Base-by-base conservation (phyloP, 2,888 invertebrate species). In the Lepidonotus clava region DNA sequence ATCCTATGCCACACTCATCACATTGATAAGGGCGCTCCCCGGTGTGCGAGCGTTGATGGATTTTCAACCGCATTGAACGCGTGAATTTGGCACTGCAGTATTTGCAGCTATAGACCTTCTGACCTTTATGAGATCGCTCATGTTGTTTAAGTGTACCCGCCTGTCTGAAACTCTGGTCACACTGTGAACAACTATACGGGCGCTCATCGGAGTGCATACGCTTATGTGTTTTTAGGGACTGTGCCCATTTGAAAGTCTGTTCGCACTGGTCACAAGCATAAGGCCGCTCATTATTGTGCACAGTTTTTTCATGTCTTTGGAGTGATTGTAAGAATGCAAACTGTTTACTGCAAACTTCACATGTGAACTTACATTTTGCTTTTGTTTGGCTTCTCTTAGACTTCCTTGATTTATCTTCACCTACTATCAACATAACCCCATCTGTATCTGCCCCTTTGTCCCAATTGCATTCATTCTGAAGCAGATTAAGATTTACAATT, bases 11-110 rank as follows among this genome's bases (percentile, higher is more conserved):
- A 32, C 80, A 80, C 51, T 46, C 4, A 1, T 46, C 41, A 18
- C 80, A 80, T 4, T 41, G 24, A 28, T 80, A 80, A 0, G 46
- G 46, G n/a, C 41, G 80, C 46, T 80, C 80, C 0, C 80, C 80
- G 1, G 80, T 80, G 80, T 80, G 80, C 5, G 41, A 24, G 1
- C 28, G 24, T 5, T 2, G 8, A 28, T 80, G 80, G 5, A 46
- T 46, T 41, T 28, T 4, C 28, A 80, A 21, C 2, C 46, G 28
- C 24, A 6, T 24, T 5, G 80, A 1, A 1, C 41, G 1, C n/a
- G 80, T 46, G 21, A 80, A 80, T 4, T 14, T 2, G 5, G 41
- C 28, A 1, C 24, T 18, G 24, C 80, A 80, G 32, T 24, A 11
- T 6, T 32, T 40, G n/a, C 80, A 80, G 1, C 1, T 0, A 41